Base-by-base conservation (phyloP, 2,113 vertebrate species). In the Pyrgilauda ruficollis region DNA sequence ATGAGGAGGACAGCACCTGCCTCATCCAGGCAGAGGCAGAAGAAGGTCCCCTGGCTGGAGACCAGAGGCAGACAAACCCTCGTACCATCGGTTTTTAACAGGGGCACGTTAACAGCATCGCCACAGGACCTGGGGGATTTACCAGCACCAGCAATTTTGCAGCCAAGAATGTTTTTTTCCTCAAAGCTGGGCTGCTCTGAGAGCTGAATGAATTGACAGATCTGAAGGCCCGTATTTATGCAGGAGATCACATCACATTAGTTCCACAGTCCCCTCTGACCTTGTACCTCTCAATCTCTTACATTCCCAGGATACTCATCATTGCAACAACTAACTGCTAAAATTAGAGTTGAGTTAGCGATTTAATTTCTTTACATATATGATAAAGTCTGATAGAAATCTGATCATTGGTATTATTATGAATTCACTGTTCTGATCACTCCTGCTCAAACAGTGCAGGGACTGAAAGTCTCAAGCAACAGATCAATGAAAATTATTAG, bases 401-500 rank as follows among this genome's bases (percentile, higher is more conserved):
- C 88, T 68, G 69, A 70, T 78, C 63, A 8, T 28, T n/a, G 50
- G 55, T 55, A 59, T 83, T 90, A 52, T 68, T 81, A 75, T 53
- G 73, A 93, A 84, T 90, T 89, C 94, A 56, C 61, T 0, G 72
- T 81, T 84, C 85, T 62, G 83, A 95, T 92, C 83, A 26, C 53
- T 87, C 52, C 80, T 62, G 62, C 86, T 94, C 86, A 37, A 90
- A 52, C 83, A 67, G 75, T 2, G 23, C 3, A 0, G 88, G 72
- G 64, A 77, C 79, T 61, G 88, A 81, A 94, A 89, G 56, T 68
- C 93, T 87, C 64, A 24, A 90, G 83, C 86, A 95, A 58, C 94
- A 93, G 96, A 97, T 96, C 96, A 96, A 96, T 93, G 95, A 41
- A 89, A 95, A 96, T 87, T 43, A 90, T 93, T 92, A 95, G 92